Evolutionary conservation across 2,888 invertebrate genomes (phyloP).

Genomic region (Caenorhabditis becei): DNA sequence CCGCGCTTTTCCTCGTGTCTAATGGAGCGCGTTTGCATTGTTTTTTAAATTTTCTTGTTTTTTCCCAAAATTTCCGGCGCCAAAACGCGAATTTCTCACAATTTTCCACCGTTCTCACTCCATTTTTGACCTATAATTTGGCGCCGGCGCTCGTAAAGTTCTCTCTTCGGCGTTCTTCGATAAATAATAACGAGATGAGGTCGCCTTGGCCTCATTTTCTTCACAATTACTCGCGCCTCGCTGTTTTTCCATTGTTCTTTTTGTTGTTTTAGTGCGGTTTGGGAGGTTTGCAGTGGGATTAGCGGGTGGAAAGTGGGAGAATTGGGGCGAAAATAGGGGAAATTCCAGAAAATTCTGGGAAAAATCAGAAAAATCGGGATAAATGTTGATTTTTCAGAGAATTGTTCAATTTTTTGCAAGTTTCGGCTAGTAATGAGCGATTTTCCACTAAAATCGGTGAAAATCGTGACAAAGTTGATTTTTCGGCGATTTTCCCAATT

Average conservation of each 20-base stretch:
- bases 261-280: not conserved
- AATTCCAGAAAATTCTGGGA: too few species aligned
- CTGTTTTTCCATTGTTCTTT: not conserved
- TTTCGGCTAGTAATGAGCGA: too few species aligned
- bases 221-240: not conserved
- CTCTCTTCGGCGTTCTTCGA: not conserved
- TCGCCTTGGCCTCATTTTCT: constrained; percentile 46
- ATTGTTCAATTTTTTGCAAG: too few species aligned
- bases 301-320: not conserved
- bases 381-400: not conserved
- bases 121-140: not conserved
- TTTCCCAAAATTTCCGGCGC: too few species aligned
- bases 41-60: too few species aligned
- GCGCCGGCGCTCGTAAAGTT: not conserved
- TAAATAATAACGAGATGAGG: constrained; percentile 25
- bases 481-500: not conserved
- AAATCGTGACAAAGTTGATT: not conserved
- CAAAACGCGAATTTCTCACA: not conserved
- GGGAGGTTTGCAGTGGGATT: not conserved
- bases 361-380: not conserved
- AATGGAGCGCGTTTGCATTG: too few species aligned
- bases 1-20: too few species aligned
- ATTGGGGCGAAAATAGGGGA: not conserved
- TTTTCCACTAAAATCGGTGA: too few species aligned
- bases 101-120: not conserved